Percentiles rank a stretch among this genome's conserved stretches.
Conservation (phyloP, 2,888 invertebrate species). For the Gari tellinella region DNA sequence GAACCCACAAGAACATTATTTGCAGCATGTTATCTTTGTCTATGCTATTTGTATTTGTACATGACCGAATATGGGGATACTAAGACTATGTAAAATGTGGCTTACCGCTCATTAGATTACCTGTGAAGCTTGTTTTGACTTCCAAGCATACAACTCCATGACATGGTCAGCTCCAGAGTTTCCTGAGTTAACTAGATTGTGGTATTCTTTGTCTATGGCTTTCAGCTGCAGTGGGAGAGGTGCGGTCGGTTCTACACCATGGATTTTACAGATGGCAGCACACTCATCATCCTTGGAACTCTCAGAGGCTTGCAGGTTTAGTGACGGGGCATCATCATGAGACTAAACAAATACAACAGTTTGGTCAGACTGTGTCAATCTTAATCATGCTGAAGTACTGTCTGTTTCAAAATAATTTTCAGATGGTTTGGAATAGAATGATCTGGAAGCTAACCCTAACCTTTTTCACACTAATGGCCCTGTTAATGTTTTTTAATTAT, state of each 20-base stretch:
- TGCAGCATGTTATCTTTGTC: too few relatives aligned
- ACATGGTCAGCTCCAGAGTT: slow-evolving; percentile 83
- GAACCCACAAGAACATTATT: neutral
- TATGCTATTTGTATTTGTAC: too few relatives aligned
- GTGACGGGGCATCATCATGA: slow-evolving; percentile 68
- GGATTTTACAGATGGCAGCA: slow-evolving; percentile 82
- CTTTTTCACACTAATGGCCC: too few relatives aligned
- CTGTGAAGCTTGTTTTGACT: slow-evolving; percentile 82
- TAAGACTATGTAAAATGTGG: too few relatives aligned
- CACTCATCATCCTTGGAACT: slow-evolving; percentile 83
- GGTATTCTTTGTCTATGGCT: slow-evolving; percentile 83
- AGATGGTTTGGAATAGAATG: too few relatives aligned
- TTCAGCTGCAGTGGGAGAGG: slow-evolving; percentile 82
- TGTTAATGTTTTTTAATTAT: too few relatives aligned
- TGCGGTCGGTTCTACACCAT: slow-evolving; percentile 76
- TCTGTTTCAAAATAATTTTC: too few relatives aligned
- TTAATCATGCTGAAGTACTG: too few relatives aligned
- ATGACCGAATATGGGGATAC: too few relatives aligned
- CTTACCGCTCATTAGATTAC: too few relatives aligned
- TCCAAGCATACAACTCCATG: slow-evolving; percentile 81
- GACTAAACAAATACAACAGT: slow-evolving; percentile 38
- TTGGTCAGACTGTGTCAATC: too few relatives aligned
- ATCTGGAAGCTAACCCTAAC: too few relatives aligned
- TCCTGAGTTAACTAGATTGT: slow-evolving; percentile 76
- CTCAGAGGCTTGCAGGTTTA: slow-evolving; percentile 81